These are phyloP conservation scores for Sminthopsis crassicaudata DNA, from an alignment of 2,113 vertebrate species.

Conservation along the genomic window DNA sequence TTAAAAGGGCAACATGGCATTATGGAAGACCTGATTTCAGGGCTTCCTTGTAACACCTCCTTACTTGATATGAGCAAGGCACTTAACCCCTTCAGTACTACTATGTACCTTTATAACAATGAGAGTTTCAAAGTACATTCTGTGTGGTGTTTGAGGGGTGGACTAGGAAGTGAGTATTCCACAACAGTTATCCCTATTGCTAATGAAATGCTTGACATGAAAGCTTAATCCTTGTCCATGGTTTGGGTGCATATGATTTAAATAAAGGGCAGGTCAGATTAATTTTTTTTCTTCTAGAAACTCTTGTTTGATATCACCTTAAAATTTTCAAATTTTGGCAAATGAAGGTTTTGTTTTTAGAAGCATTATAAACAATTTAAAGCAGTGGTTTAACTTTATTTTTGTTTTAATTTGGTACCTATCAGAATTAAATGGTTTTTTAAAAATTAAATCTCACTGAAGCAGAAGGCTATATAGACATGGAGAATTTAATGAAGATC, in stretches of 20 bases:
- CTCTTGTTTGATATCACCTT: neutral
- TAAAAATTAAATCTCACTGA: neutral
- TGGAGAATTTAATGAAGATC: neutral
- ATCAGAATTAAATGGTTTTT: neutral
- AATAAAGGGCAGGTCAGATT: neutral
- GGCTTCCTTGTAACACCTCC: neutral
- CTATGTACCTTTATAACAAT: neutral
- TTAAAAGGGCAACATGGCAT: neutral
- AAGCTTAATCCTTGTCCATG: neutral
- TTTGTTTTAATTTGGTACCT: conserved; percentile 27
- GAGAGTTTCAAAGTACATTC: neutral
- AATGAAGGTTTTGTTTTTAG: neutral
- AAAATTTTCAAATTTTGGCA: neutral
- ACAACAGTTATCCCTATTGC: neutral
- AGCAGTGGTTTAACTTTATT: neutral
- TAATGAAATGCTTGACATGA: neutral
- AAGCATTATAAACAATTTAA: conserved; percentile 5
- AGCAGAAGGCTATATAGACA: neutral
- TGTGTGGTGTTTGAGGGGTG: neutral
- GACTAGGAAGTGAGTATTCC: neutral
- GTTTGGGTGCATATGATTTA: neutral
- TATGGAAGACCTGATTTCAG: neutral
- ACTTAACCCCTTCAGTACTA: neutral
- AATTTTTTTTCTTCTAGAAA: neutral
- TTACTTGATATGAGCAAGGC: neutral